A percentile compares a stretch with the other conserved stretches of the same genome.
These are phyloP conservation scores for Lerema accius DNA, from an alignment of 1,140 invertebrate genomes.

Conservation along the genomic window DNA sequence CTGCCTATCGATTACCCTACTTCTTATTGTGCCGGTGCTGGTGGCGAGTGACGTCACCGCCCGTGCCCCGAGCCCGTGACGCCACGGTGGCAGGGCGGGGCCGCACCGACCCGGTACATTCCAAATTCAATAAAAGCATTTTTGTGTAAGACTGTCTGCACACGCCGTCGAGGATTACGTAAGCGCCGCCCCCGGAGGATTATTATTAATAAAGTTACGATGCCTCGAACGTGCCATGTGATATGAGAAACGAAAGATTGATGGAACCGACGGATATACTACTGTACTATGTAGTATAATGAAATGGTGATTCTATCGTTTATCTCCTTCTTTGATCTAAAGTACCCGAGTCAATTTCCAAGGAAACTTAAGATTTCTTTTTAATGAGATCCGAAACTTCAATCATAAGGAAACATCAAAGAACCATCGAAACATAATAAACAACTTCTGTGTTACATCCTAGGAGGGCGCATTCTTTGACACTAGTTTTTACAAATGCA, in stretches of 20 bases:
- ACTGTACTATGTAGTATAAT: too few species aligned
- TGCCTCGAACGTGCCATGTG: not conserved
- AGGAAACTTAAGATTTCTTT: too few species aligned
- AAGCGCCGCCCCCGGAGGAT: conserved; percentile 8
- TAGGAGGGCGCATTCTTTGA: not conserved
- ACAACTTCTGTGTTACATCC: too few species aligned
- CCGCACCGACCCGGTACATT: conserved; percentile 3
- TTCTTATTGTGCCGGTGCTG: conserved; percentile 14
- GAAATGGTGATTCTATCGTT: too few species aligned
- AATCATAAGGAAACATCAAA: too few species aligned
- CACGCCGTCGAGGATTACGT: conserved; percentile 12
- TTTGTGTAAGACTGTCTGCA: conserved; percentile 22
- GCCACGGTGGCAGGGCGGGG: conserved; percentile 35
- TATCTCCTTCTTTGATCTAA: too few species aligned
- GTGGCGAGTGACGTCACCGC: conserved; percentile 40
- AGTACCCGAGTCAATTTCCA: too few species aligned
- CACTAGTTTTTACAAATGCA: not conserved
- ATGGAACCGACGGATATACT: not conserved
- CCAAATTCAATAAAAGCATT: conserved; percentile 28
- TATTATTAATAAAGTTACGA: conserved; percentile 20
- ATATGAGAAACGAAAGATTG: conserved; percentile 12
- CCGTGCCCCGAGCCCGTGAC: conserved; percentile 25
- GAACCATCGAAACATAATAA: too few species aligned
- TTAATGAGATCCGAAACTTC: too few species aligned
- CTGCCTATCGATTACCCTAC: conserved; percentile 38